These are phyloP conservation scores for Notarius quadriscutis DNA, from an alignment of 2,113 vertebrate genomes.

Conservation along the genomic window DNA sequence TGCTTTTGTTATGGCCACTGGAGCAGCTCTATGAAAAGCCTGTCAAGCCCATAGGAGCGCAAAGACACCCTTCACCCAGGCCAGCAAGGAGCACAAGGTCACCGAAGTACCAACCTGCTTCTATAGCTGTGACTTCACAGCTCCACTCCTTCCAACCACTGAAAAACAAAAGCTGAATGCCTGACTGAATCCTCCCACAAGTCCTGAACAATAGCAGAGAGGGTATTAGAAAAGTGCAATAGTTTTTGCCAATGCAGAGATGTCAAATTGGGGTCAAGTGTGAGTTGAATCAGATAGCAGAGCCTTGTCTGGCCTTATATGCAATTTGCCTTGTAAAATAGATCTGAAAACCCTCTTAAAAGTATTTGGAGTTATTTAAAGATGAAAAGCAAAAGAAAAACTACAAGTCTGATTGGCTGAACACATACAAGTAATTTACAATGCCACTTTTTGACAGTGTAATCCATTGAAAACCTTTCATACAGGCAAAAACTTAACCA, in stretches of 20 bases:
- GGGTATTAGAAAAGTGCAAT: constrained; percentile 51
- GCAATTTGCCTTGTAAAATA: constrained; percentile 14
- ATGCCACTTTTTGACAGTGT: neutral
- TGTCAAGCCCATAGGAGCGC: constrained; percentile 38
- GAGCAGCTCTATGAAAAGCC: constrained; percentile 51
- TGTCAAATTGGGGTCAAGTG: constrained; percentile 44
- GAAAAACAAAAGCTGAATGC: constrained; percentile 59
- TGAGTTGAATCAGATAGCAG: constrained; percentile 40
- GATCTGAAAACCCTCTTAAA: neutral
- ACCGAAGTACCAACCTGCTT: constrained; percentile 51
- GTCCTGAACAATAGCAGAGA: constrained; percentile 52
- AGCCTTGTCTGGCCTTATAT: constrained; percentile 47
- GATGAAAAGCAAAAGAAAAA: constrained; percentile 31
- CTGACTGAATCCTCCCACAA: constrained; percentile 53
- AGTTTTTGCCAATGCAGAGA: constrained; percentile 44
- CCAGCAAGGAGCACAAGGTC: constrained; percentile 48
- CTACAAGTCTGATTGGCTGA: constrained; percentile 35
- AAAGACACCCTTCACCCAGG: constrained; percentile 17
- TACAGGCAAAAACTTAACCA: neutral
- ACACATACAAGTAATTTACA: neutral
- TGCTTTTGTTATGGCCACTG: constrained; percentile 55
- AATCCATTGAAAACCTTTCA: neutral
- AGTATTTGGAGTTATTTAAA: constrained; percentile 12
- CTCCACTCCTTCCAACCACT: constrained; percentile 42
- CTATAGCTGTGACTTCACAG: constrained; percentile 51